Conservation (phyloP, 2,797 vertebrate species). For the Delichon dasypus region DNA sequence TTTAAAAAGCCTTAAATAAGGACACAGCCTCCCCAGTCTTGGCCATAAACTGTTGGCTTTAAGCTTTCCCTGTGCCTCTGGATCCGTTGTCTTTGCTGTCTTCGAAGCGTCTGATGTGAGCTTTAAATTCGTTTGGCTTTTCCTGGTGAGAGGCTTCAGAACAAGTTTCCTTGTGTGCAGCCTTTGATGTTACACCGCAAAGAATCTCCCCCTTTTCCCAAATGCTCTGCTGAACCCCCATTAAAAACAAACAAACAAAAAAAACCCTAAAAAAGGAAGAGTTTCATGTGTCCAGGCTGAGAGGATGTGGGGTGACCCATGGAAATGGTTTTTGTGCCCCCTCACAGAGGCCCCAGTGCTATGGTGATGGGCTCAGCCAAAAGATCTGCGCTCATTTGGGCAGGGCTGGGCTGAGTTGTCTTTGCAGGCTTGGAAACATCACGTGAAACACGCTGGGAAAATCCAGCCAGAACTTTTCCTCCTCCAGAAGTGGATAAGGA, state of each 20-base stretch:
- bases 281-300: not conserved
- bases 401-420: not conserved
- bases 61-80: conserved; percentile 28
- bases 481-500: not conserved
- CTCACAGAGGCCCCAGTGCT: conserved; percentile 31
- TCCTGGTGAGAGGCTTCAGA: conserved; percentile 62
- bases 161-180: conserved; percentile 39
- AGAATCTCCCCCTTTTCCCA: conserved; percentile 27
- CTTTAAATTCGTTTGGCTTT: conserved; percentile 55
- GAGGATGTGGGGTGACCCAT: conserved; percentile 63
- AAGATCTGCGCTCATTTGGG: not conserved
- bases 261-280: not conserved
- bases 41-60: not conserved
- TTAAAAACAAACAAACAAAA: not conserved
- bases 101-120: conserved; percentile 30
- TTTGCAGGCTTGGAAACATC: not conserved
- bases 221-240: conserved; percentile 44
- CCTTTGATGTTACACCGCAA: conserved; percentile 56
- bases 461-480: not conserved
- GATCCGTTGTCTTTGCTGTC: not conserved
- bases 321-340: conserved; percentile 32
- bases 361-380: not conserved
- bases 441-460: not conserved
- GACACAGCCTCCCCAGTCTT: not conserved
- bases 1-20: conserved; percentile 29